Percentiles rank a stretch among this genome's conserved stretches.
Conservation (phyloP, 2,888 invertebrate species). For the Desoria tigrina region DNA sequence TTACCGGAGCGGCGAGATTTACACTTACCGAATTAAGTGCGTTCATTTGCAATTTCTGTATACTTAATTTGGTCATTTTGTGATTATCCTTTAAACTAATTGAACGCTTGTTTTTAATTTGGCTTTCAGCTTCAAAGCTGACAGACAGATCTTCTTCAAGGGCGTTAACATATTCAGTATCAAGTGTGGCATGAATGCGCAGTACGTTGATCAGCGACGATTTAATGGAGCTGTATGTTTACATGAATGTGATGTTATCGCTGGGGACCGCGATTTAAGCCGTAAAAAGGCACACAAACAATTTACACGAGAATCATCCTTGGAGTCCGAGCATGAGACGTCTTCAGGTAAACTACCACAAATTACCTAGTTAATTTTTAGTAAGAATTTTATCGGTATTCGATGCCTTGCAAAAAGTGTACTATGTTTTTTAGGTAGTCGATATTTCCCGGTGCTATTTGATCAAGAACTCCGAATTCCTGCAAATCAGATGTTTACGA, state of each 20-base stretch:
- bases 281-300: slow-evolving; percentile 30
- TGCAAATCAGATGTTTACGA: slow-evolving; percentile 34
- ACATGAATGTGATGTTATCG: slow-evolving; percentile 23
- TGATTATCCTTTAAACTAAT: background rate
- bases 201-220: slow-evolving; percentile 26
- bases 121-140: slow-evolving; percentile 29
- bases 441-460: slow-evolving; percentile 37
- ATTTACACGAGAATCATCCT: slow-evolving; percentile 27
- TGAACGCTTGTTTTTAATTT: no score
- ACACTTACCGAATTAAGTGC: slow-evolving; percentile 42
- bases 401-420: no score
- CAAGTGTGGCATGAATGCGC: slow-evolving; percentile 28
- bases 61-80: background rate
- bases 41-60: background rate
- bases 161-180: slow-evolving; percentile 42
- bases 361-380: no score
- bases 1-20: slow-evolving; percentile 42
- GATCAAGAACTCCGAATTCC: slow-evolving; percentile 32
- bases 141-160: slow-evolving; percentile 36
- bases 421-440: no score
- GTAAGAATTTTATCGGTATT: slow-evolving; percentile 27
- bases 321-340: slow-evolving; percentile 32
- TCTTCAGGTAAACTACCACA: no score
- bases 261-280: slow-evolving; percentile 18
- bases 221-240: slow-evolving; percentile 39